Evolutionary conservation across 2,113 vertebrate genomes (phyloP), one percentile per base, ranked within the genome.

Genomic region (Vidua chalybeata): DNA sequence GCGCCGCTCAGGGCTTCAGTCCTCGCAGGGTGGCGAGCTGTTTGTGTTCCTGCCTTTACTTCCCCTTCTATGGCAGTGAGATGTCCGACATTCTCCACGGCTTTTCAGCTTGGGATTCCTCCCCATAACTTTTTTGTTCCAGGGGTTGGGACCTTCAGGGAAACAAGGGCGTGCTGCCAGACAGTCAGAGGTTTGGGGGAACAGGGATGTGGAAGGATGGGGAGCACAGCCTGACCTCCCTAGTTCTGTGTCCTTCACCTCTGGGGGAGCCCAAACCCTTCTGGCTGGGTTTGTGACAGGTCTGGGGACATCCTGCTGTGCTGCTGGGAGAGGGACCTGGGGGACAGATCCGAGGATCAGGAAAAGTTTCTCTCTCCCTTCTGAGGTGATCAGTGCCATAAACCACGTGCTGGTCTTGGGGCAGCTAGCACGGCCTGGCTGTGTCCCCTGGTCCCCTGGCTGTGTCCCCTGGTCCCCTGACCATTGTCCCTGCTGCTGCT

Each of bases 11-110:
- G 43, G 43, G 30, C 1, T 23, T 33, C n/a, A 1, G 15, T 4
- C 2, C 1, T 9, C 0, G 1, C 78, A 19, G 48, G 1, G 1
- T 10, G 68, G 14, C 28, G 8, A 16, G 18, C 52, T 35, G 26
- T 26, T 51, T 6, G 5, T 33, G 1, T 11, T 55, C 48, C n/a
- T 90, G n/a, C 51, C 56, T 39, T 19, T 15, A 1, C 39, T 33
- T 27, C 46, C 27, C 4, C 0, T 20, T 18, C 1, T 1, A 0
- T 0, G 61, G 48, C 4, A 41, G 5, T 0, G 4, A 6, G 7
- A 1, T n/a, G 71, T 11, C 75, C 56, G 1, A 2, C 3, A 0
- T 5, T 33, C 23, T 33, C 62, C 58, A 3, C 27, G 1, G 82
- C 2, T 30, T 30, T 46, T 31, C 23, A 31, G 3, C 7, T 28